These are phyloP conservation scores for Aptenodytes forsteri DNA, from an alignment of 2,113 vertebrate genomes.

Conservation along the genomic window DNA sequence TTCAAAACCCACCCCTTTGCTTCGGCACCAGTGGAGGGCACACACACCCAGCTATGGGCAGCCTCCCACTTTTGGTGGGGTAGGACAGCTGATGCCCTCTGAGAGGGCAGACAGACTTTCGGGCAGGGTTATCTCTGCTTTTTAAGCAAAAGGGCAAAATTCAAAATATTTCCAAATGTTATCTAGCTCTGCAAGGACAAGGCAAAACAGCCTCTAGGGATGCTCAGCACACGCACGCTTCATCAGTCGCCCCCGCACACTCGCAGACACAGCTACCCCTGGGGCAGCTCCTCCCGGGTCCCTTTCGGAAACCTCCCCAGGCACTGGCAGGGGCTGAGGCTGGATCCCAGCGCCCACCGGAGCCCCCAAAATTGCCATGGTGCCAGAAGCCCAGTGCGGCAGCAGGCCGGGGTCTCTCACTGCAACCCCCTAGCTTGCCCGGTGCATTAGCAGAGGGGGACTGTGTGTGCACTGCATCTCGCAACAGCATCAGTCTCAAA, in stretches of 20 bases:
- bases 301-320: fast-evolving
- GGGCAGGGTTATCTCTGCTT: not conserved
- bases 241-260: fast-evolving
- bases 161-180: fast-evolving
- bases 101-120: fast-evolving
- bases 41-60: fast-evolving
- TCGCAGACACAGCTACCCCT: fast-evolving
- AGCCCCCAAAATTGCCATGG: not conserved
- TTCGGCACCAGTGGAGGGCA: fast-evolving
- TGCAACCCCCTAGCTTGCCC: not conserved
- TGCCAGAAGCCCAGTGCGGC: fast-evolving
- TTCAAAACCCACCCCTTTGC: not conserved
- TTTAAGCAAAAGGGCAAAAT: not conserved
- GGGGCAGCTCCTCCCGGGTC: fast-evolving
- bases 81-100: too few relatives aligned
- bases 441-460: fast-evolving
- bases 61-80: fast-evolving
- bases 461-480: fast-evolving
- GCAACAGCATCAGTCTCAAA: not conserved
- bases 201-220: not conserved
- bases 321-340: not conserved
- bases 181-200: not conserved
- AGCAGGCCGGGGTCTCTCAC: fast-evolving
- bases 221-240: fast-evolving
- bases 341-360: fast-evolving